Percentiles rank a stretch among this genome's conserved stretches.
Evolutionary conservation across 2,888 invertebrate species (phyloP).

Genomic region (Eupithecia abbreviata): DNA sequence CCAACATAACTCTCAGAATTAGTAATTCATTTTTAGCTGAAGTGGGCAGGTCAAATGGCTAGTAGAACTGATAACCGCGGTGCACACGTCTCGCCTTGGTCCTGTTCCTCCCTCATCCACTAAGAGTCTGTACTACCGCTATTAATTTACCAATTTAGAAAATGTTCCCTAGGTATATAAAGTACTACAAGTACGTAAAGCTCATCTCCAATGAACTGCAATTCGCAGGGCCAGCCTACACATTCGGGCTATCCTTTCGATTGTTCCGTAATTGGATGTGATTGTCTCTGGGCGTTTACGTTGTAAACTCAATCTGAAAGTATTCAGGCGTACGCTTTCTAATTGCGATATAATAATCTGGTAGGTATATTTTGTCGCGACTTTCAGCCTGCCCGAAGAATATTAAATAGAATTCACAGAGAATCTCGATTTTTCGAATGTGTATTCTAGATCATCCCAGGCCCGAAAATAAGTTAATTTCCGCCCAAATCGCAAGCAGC

Average conservation of each 20-base stretch:
- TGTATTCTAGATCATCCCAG: too few relatives aligned
- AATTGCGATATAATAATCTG: conserved; percentile 38
- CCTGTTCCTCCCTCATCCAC: background rate
- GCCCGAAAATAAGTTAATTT: too few relatives aligned
- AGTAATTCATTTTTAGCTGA: too few relatives aligned
- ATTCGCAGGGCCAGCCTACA: conserved; percentile 10
- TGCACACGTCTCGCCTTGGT: too few relatives aligned
- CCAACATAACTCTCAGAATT: too few relatives aligned
- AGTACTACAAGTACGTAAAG: background rate
- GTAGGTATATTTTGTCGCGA: conserved; percentile 28
- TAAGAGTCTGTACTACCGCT: background rate
- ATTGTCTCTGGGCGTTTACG: conserved; percentile 53
- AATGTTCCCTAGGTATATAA: background rate
- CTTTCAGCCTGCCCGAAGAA: too few relatives aligned
- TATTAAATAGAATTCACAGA: too few relatives aligned
- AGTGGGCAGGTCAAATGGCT: too few relatives aligned
- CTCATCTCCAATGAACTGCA: background rate
- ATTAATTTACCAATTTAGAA: background rate
- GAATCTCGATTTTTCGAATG: too few relatives aligned
- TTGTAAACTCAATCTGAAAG: conserved; percentile 51
- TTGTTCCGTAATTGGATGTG: conserved; percentile 60
- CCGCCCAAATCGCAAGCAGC: background rate
- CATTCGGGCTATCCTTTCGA: conserved; percentile 49
- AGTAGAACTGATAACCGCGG: too few relatives aligned
- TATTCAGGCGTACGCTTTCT: conserved; percentile 54